Base-by-base conservation (phyloP, 2,113 vertebrate species). In the Podiceps cristatus region DNA sequence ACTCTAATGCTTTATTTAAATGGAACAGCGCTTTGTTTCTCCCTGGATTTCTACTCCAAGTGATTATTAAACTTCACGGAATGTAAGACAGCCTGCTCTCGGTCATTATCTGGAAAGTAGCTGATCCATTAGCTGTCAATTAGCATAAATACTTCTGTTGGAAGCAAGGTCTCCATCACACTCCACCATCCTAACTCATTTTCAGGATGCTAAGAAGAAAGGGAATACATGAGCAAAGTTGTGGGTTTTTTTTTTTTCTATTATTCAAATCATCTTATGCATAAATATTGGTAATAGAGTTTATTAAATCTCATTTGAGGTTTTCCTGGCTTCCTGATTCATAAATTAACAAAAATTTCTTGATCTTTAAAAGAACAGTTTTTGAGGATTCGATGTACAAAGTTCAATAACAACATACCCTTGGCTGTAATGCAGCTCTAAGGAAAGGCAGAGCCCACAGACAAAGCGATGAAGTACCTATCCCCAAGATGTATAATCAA, bases 1-100 rank as follows among this genome's bases (percentile, higher is more conserved):
- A 5, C 37, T 18, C 29, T 17, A 0, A 17, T 2, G 58, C 67
- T 64, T 0, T 2, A 2, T 8, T 9, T 22, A 37, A 31, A 47
- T 0, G 6, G 20, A 44, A 42, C 29, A 2, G 0, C 2, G 40
- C 45, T 77, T 25, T n/a, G 14, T 5, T 59, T 37, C 63, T 33
- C 47, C 12, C 28, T 17, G 63, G 25, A 52, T 55, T 86, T 37
- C 25, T 10, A 1, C 45, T 45, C 73, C 50, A 13, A 17, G 24
- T 0, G 5, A 19, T 7, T 27, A 81, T 49, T 53, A 31, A 22
- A 47, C 24, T 4, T 7, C 62, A 79, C 28, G 60, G 55, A 33
- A 28, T 0, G 4, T 1, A 17, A 66, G 62, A 2, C 62, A 76
- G 87, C 56, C 83, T 29, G 3, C 23, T 72, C 62, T 25, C 9